phyloP scores from a whole-genome alignment of 2,888 invertebrate species.

The Brenthis daphne region DNA sequence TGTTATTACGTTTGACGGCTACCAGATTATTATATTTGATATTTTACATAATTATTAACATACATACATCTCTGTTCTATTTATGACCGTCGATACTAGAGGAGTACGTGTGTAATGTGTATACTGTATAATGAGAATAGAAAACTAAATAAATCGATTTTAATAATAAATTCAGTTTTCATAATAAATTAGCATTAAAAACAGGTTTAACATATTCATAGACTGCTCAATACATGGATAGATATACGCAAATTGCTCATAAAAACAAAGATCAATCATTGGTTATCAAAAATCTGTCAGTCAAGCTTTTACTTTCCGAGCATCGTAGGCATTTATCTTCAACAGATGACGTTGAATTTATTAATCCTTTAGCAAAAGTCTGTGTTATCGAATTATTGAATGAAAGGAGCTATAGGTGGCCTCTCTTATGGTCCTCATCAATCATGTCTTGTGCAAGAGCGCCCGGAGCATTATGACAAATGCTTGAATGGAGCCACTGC shows the following conservation, averaged over 20 bases:
- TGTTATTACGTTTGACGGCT: conserved; percentile 61
- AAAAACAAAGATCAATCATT: conserved; percentile 44
- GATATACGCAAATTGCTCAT: conserved; percentile 27
- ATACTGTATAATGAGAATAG: conserved; percentile 1
- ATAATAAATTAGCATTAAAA: conserved; percentile 1
- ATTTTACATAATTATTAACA: conserved; percentile 41
- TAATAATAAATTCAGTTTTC: background rate
- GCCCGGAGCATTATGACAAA: conserved; percentile 63
- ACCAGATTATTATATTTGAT: conserved; percentile 58
- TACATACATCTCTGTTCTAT: background rate
- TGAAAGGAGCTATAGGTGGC: conserved; percentile 51
- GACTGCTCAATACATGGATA: conserved; percentile 21
- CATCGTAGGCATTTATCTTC: conserved; percentile 47
- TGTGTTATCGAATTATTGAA: conserved; percentile 59
- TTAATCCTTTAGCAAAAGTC: conserved; percentile 67
- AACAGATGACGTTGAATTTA: conserved; percentile 55
- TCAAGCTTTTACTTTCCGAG: conserved; percentile 43
- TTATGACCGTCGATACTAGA: too few species aligned
- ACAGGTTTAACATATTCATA: conserved; percentile 7
- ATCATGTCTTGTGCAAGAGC: conserved; percentile 71
- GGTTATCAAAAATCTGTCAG: conserved; percentile 42
- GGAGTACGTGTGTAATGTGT: background rate
- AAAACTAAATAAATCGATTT: background rate
- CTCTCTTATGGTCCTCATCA: conserved; percentile 56
- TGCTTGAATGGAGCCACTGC: conserved; percentile 60